Evolutionary conservation across 2,888 invertebrate species (phyloP), one percentile per base, ranked within the genome.

Genomic region (Hermaeophaga mercurialis): DNA sequence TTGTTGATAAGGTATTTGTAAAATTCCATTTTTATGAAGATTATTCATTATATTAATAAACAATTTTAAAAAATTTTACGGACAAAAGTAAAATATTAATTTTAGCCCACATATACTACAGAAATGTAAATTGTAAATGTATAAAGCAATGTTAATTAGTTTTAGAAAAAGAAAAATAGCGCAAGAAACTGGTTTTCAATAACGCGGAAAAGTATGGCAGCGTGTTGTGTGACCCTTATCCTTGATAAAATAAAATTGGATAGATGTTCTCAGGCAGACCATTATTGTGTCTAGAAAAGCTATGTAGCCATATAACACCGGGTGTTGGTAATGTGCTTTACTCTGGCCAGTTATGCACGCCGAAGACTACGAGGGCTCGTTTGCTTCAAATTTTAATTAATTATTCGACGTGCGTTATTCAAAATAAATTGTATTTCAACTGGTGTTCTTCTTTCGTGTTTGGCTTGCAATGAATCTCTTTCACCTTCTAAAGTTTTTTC

Each of bases 311-410:
- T 46, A 9, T 34, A 34, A 72, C 75, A 72, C 75, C 75, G 75
- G 75, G 73, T 76, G 76, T 74, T 73, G 70, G 73, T 76, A 76
- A 76, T 76, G 76, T 74, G 75, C 52, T 52, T 43, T 43, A 44
- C 43, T 43, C 33, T 34, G 43, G 17, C 19, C 33, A 12, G 52
- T 38, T 43, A 52, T 44, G 43, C 14, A 31, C 41, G 12, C 14
- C 31, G 17, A 26, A 41, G 19, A 41, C 41, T 39, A 43, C 22
- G n/a, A 43, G 43, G 34, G 33, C 66, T 65, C 68, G 70, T 70
- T 74, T 69, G 67, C 70, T 68, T 73, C 68, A 72, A 70, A 74
- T 74, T 75, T 74, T 75, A 76, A 76, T 76, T 76, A 76, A 71
- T 72, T 73, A 76, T 76, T 76, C 75, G 67, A 73, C 73, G 74